phyloP scores from a whole-genome alignment of 2,113 vertebrate species.

The Condylura cristata region DNA sequence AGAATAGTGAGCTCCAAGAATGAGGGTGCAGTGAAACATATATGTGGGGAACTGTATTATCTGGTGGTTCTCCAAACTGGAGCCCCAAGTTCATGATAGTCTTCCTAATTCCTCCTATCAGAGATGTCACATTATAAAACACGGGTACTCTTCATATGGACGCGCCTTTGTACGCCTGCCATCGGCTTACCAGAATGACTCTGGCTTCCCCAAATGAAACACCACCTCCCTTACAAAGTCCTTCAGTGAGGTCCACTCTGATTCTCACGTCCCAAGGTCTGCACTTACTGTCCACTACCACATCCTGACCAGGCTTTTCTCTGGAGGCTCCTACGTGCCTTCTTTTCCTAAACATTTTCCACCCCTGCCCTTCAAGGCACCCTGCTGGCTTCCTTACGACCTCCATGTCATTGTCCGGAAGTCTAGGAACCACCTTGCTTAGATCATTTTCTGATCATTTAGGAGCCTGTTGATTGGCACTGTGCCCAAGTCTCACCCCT shows the following conservation, averaged over 20 bases:
- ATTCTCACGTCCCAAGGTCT: slow-evolving; percentile 54
- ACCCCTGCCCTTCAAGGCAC: not conserved
- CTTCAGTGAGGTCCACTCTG: not conserved
- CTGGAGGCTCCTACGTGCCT: not conserved
- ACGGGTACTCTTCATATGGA: not conserved
- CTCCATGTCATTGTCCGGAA: not conserved
- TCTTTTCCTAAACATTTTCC: not conserved
- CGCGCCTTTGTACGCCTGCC: not conserved
- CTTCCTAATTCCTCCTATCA: not conserved
- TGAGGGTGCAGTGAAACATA: not conserved
- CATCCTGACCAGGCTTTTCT: not conserved
- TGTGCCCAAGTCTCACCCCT: not conserved
- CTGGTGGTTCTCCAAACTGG: not conserved
- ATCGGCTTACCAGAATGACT: not conserved
- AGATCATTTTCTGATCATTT: not conserved
- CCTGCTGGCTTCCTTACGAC: not conserved
- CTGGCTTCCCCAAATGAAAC: slow-evolving; percentile 7
- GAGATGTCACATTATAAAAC: not conserved
- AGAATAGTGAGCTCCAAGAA: not conserved
- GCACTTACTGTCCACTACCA: not conserved
- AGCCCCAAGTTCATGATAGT: not conserved
- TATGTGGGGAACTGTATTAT: not conserved
- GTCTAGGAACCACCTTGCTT: not conserved
- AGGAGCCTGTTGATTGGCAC: not conserved
- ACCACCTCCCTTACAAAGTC: not conserved